Percentiles rank a stretch among this genome's conserved stretches.
These are phyloP conservation scores for Aphodius sticticus DNA, from an alignment of 2,888 invertebrate genomes.

Conservation along the genomic window DNA sequence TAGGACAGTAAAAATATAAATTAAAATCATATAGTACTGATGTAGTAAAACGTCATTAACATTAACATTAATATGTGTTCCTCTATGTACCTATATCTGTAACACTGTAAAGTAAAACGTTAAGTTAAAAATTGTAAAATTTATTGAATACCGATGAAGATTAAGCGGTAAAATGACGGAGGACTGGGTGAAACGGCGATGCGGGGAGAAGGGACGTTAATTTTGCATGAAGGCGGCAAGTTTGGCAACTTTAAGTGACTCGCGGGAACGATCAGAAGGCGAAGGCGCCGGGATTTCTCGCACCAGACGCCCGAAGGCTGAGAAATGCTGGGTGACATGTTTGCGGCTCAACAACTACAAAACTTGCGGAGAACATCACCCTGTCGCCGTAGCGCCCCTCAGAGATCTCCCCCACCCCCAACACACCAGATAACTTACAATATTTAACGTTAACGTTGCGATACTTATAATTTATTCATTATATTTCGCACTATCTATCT, in stretches of 20 bases:
- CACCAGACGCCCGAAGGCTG: background rate
- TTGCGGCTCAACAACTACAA: slow-evolving; percentile 59
- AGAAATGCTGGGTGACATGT: slow-evolving; percentile 54
- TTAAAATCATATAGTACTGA: too few species aligned
- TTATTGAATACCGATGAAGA: background rate
- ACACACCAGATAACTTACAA: background rate
- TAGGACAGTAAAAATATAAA: too few species aligned
- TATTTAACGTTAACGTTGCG: background rate
- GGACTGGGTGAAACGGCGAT: background rate
- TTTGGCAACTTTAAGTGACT: slow-evolving; percentile 52
- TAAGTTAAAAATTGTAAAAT: background rate
- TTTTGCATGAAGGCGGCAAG: slow-evolving; percentile 47
- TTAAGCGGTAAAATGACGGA: background rate
- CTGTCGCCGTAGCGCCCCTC: background rate
- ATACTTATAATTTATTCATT: too few species aligned
- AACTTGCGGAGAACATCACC: slow-evolving; percentile 54
- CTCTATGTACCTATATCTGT: too few species aligned
- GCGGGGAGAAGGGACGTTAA: slow-evolving; percentile 21
- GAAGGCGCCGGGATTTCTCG: slow-evolving; percentile 14
- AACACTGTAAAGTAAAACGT: too few species aligned
- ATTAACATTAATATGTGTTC: too few species aligned
- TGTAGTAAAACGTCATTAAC: too few species aligned
- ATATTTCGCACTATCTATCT: too few species aligned
- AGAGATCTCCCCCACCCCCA: background rate
- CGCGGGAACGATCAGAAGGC: slow-evolving; percentile 37